These are phyloP conservation scores for Mirounga angustirostris DNA, from an alignment of 2,113 vertebrate species.

Conservation along the genomic window DNA sequence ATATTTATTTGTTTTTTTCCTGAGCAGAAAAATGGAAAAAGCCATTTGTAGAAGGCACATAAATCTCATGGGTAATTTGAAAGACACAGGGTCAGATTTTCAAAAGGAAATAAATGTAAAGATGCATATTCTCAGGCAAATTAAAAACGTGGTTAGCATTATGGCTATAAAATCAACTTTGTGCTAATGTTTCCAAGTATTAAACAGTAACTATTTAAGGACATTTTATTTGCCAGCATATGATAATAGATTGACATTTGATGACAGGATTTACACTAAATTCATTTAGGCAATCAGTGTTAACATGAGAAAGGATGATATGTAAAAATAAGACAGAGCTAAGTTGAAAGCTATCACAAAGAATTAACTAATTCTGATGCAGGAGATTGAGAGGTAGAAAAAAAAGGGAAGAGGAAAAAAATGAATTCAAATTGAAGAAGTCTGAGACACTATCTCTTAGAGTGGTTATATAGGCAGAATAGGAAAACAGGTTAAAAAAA, in stretches of 20 bases:
- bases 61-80: neutral
- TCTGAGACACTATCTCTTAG: neutral
- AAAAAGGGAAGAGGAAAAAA: neutral
- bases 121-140: neutral
- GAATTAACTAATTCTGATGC: neutral
- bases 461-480: neutral
- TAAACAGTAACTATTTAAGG: neutral
- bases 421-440: neutral
- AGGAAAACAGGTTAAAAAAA: neutral
- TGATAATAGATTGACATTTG: neutral
- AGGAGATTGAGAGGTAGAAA: neutral
- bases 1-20: neutral
- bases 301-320: neutral
- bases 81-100: neutral
- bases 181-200: neutral
- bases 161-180: neutral
- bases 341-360: neutral
- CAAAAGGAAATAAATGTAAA: neutral
- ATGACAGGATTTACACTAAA: neutral
- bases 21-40: neutral
- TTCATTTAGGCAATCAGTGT: neutral
- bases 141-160: neutral
- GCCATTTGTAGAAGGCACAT: neutral
- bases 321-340: neutral
- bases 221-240: neutral